Evolutionary conservation across 2,888 invertebrate genomes (phyloP).

Genomic region (Labia minor): DNA sequence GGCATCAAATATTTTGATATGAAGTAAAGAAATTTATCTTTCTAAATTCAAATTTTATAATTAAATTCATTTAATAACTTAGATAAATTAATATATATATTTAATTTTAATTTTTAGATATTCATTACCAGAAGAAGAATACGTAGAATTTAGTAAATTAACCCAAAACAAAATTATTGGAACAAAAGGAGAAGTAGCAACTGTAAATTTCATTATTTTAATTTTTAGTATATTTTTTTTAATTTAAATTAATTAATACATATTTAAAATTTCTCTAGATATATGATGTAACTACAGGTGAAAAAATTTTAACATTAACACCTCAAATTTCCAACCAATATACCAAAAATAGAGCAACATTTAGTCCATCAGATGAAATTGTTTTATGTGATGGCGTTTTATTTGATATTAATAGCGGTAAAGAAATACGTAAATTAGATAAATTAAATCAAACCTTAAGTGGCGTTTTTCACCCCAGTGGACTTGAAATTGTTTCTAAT

Average conservation of each 20-base stretch:
- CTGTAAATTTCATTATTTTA: constrained; percentile 40
- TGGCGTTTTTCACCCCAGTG: constrained; percentile 93
- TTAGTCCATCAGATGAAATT: constrained; percentile 85
- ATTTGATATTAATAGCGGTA: constrained; percentile 81
- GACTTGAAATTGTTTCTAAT: constrained; percentile 89
- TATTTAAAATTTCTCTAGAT: constrained; percentile 42
- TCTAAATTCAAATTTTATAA: constrained; percentile 17
- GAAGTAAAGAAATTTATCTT: constrained; percentile 41
- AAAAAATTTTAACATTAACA: constrained; percentile 58
- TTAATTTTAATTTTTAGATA: constrained; percentile 40
- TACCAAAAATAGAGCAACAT: constrained; percentile 85
- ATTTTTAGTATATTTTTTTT: neutral
- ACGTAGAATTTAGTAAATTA: constrained; percentile 83
- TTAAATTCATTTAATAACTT: constrained; percentile 23
- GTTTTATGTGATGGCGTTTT: constrained; percentile 92
- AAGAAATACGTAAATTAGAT: constrained; percentile 92
- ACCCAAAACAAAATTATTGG: constrained; percentile 79
- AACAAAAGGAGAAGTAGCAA: constrained; percentile 72
- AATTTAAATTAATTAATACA: neutral
- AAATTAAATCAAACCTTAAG: constrained; percentile 91
- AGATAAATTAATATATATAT: neutral
- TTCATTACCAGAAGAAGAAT: constrained; percentile 71
- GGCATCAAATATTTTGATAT: constrained; percentile 49
- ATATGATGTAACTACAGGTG: constrained; percentile 77
- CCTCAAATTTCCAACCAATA: constrained; percentile 85